Evolutionary conservation across 2,797 vertebrate species (phyloP).

Genomic region (Karalla daura): DNA sequence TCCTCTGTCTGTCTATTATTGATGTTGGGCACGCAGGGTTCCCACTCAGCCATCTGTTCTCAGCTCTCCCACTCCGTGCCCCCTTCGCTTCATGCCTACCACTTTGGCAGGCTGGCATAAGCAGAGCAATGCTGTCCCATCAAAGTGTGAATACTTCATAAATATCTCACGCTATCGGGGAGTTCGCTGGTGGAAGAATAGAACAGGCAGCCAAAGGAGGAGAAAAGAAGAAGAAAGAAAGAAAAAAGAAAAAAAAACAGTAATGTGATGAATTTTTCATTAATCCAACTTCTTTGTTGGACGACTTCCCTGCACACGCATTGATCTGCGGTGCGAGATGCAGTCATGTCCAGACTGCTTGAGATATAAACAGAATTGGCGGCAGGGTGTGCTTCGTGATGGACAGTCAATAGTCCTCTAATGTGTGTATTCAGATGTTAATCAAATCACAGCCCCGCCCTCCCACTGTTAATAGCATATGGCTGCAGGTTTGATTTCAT

Average conservation of each 20-base stretch:
- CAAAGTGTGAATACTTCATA: constrained; percentile 62
- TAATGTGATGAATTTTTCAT: constrained; percentile 43
- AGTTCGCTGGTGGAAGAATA: constrained; percentile 24
- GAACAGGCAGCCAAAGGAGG: constrained; percentile 12
- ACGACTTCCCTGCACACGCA: constrained; percentile 42
- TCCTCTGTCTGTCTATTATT: constrained; percentile 77
- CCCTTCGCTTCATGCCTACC: constrained; percentile 47
- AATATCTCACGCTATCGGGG: constrained; percentile 51
- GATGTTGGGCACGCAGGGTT: constrained; percentile 73
- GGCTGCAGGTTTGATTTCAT: constrained; percentile 55
- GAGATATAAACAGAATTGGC: constrained; percentile 41
- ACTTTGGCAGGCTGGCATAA: constrained; percentile 48
- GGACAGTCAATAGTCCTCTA: constrained; percentile 41
- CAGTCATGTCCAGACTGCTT: constrained; percentile 34
- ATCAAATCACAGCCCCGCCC: constrained; percentile 48
- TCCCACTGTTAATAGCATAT: constrained; percentile 48
- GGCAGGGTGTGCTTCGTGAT: constrained; percentile 35
- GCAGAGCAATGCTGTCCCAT: constrained; percentile 51
- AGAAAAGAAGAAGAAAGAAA: constrained; percentile 13
- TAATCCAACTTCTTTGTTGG: constrained; percentile 39
- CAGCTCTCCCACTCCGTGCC: constrained; percentile 52
- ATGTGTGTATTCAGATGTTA: constrained; percentile 49
- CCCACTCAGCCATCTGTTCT: constrained; percentile 79
- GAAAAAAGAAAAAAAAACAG: constrained; percentile 1
- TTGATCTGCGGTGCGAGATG: constrained; percentile 44